These are phyloP conservation scores for Empis stercorea DNA, from an alignment of 2,888 invertebrate species.

Conservation along the genomic window DNA sequence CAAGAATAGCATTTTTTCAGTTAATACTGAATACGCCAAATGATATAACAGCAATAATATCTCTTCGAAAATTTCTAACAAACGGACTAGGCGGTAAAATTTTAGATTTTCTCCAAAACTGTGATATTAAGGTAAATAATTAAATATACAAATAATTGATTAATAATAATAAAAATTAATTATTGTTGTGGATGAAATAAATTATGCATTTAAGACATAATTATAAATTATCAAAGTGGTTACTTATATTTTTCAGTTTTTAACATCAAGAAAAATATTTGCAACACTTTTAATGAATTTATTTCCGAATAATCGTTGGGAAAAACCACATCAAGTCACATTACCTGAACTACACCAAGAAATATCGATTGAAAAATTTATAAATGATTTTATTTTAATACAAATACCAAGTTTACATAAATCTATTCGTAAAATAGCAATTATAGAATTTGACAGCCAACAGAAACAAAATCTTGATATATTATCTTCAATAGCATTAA, in stretches of 20 bases:
- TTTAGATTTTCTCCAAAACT: conserved; percentile 25
- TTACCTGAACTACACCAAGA: conserved; percentile 13
- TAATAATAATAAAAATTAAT: too few species aligned
- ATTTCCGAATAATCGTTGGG: conserved; percentile 34
- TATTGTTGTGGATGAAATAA: not conserved
- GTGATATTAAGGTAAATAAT: conserved; percentile 27
- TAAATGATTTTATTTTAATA: conserved; percentile 23
- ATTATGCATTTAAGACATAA: too few species aligned
- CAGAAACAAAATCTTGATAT: conserved; percentile 2
- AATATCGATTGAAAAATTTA: conserved; percentile 20
- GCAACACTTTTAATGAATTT: conserved; percentile 30
- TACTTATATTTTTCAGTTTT: conserved; percentile 20
- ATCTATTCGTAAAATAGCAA: conserved; percentile 4
- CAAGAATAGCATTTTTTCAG: conserved; percentile 14
- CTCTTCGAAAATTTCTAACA: conserved; percentile 31
- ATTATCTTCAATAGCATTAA: not conserved
- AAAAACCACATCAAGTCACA: conserved; percentile 13
- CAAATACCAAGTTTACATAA: conserved; percentile 14
- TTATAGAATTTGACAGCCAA: conserved; percentile 5
- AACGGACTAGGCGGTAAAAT: conserved; percentile 30
- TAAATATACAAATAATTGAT: too few species aligned
- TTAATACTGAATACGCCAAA: conserved; percentile 28
- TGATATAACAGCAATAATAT: conserved; percentile 31
- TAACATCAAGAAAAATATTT: conserved; percentile 29
- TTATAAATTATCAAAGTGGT: not conserved